A percentile compares a stretch with the other conserved stretches of the same genome.
phyloP scores from a whole-genome alignment of 2,797 vertebrate genomes.

The Columba guinea region DNA sequence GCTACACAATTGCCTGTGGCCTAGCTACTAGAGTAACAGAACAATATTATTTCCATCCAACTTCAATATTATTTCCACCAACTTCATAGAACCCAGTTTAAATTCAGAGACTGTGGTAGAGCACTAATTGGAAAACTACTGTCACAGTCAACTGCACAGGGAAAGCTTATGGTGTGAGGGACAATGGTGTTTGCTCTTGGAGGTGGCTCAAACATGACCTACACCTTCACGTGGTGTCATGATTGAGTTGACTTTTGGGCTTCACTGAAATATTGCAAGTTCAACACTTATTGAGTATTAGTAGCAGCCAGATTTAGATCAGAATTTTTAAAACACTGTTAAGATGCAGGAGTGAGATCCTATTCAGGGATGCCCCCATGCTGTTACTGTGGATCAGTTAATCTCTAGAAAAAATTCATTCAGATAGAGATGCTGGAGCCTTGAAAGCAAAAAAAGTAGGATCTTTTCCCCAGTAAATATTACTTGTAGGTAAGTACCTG shows the following conservation, averaged over 20 bases:
- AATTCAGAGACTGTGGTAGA: neutral
- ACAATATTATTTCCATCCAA: neutral
- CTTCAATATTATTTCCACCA: neutral
- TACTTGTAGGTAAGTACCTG: neutral
- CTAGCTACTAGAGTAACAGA: neutral
- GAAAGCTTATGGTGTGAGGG: neutral
- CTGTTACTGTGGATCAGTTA: neutral
- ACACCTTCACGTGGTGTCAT: accelerated
- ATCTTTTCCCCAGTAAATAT: accelerated
- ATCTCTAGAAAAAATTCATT: neutral
- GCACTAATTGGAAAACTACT: accelerated
- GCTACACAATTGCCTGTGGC: neutral
- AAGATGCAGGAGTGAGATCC: neutral
- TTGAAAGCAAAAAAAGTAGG: neutral
- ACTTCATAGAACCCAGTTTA: neutral
- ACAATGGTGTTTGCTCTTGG: neutral
- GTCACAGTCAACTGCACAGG: neutral
- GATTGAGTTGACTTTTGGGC: neutral
- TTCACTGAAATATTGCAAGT: neutral
- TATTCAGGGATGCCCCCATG: accelerated
- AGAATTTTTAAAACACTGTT: neutral
- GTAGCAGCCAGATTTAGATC: neutral
- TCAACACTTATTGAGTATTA: neutral
- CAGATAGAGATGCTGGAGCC: neutral
- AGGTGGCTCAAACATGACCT: accelerated